Conservation (phyloP, 1,140 invertebrate species). For the Drosophila littoralis region DNA sequence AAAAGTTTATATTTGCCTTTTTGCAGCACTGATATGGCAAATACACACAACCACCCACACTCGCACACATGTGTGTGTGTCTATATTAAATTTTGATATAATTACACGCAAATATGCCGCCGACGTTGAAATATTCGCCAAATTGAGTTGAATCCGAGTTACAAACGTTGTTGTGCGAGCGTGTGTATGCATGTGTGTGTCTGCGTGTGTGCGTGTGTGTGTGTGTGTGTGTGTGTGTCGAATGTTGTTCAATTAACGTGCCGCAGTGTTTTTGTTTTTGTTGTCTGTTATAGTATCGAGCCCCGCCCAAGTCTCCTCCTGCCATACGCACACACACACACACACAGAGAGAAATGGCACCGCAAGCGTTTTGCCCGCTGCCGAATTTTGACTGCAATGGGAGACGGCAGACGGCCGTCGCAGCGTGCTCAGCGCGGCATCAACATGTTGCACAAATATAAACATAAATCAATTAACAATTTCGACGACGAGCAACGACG, state of each 20-base stretch:
- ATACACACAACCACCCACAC: slow-evolving; percentile 2
- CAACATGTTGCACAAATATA: slow-evolving; percentile 83
- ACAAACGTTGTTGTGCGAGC: neutral
- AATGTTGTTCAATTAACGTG: slow-evolving; percentile 81
- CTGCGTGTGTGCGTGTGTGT: too few species aligned
- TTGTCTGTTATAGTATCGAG: slow-evolving; percentile 51
- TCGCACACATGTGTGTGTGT: neutral
- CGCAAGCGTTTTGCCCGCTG: slow-evolving; percentile 66
- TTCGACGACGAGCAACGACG: slow-evolving; percentile 34
- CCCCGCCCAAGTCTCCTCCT: neutral
- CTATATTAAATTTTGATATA: slow-evolving; percentile 64
- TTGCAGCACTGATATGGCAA: slow-evolving; percentile 30
- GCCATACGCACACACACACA: slow-evolving; percentile 3
- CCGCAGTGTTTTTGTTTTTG: slow-evolving; percentile 70
- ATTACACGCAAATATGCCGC: slow-evolving; percentile 79
- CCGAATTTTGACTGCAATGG: slow-evolving; percentile 9
- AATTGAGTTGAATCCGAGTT: slow-evolving; percentile 61
- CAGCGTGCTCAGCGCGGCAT: slow-evolving; percentile 39
- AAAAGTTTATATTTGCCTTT: slow-evolving; percentile 53
- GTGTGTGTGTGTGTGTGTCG: slow-evolving; percentile 47
- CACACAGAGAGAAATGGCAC: slow-evolving; percentile 51
- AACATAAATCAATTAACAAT: slow-evolving; percentile 83
- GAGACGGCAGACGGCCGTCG: slow-evolving; percentile 19
- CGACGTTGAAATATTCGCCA: slow-evolving; percentile 64
- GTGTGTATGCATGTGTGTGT: slow-evolving; percentile 18